Evolutionary conservation across 2,113 vertebrate genomes (phyloP), one percentile per base, ranked within the genome.

Genomic region (Anolis carolinensis): DNA sequence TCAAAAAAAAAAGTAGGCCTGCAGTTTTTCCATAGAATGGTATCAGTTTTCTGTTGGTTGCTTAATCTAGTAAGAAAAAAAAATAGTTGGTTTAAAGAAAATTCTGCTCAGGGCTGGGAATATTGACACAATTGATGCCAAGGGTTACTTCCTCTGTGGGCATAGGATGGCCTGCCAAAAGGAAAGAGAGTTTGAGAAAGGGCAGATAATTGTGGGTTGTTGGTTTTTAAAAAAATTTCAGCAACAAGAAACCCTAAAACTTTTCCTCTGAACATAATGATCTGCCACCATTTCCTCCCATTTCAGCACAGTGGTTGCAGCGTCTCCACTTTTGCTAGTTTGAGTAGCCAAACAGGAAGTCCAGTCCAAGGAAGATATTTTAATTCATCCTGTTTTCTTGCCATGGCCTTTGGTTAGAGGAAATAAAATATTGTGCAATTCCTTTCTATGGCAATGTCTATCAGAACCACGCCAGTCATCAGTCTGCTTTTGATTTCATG

Each of bases 101-200:
- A 81, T 75, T 81, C 70, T 81, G 55, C 27, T 81, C 52, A 81
- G 68, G 30, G 30, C 36, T 81, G 27, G 39, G 34, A 74, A 75
- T 86, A 63, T 81, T 86, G 79, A 86, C 85, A 86, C 21, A 73
- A 36, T 86, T 50, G 55, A 86, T 81, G 79, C 85, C 85, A 86
- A 81, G 79, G 55, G 78, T 86, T 67, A 86, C 71, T 81, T 86
- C 85, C 85, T 81, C 11, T 86, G 78, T 86, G 85, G 85, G 39
- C 59, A 50, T 81, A n/a, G 62, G 23, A 67, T 65, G 25, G 85
- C 71, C 44, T 86, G 44, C 85, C 79, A 81, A 75, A 23, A 27
- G 34, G 70, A 36, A 86, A 34, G n/a, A 74, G 67, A 86, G 36
- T 13, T 44, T 50, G 67, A 80, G 85, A 44, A 52, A 52, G 44